phyloP scores from a whole-genome alignment of 2,888 invertebrate species.

The Drosophila basisetae region DNA sequence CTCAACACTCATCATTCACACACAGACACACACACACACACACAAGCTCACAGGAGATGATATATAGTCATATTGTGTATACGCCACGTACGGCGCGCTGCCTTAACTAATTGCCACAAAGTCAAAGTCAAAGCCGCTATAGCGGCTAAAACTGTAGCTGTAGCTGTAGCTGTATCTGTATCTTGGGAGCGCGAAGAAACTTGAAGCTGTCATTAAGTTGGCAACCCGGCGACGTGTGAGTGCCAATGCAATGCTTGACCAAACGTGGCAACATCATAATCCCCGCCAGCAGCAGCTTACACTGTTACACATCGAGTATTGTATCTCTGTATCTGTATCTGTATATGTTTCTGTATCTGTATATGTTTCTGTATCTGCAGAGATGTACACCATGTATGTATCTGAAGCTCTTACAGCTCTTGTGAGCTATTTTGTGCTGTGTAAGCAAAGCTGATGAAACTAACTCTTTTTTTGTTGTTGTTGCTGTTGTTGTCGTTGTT shows the following conservation, averaged over 20 bases:
- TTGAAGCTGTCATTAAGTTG: constrained; percentile 79
- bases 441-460: constrained; percentile 62
- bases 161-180: constrained; percentile 7
- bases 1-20: constrained; percentile 63
- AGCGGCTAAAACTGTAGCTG: constrained; percentile 17
- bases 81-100: constrained; percentile 57
- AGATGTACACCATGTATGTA: not conserved
- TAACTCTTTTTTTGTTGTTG: constrained; percentile 1
- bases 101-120: constrained; percentile 58
- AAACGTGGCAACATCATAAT: constrained; percentile 72
- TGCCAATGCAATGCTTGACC: constrained; percentile 57
- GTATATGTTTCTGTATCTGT: not conserved
- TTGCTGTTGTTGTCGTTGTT: constrained; percentile 1
- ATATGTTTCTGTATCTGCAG: not conserved
- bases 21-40: constrained; percentile 41
- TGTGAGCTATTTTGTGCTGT: constrained; percentile 51
- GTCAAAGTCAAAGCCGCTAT: constrained; percentile 56
- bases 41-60: constrained; percentile 46
- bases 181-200: constrained; percentile 47
- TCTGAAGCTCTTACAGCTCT: constrained; percentile 1
- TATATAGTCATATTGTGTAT: constrained; percentile 73
- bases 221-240: constrained; percentile 61
- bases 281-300: constrained; percentile 46
- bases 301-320: constrained; percentile 22
- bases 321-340: constrained; percentile 16